These are phyloP conservation scores for Heliconius ethilla DNA, from an alignment of 2,888 invertebrate species.

Conservation along the genomic window DNA sequence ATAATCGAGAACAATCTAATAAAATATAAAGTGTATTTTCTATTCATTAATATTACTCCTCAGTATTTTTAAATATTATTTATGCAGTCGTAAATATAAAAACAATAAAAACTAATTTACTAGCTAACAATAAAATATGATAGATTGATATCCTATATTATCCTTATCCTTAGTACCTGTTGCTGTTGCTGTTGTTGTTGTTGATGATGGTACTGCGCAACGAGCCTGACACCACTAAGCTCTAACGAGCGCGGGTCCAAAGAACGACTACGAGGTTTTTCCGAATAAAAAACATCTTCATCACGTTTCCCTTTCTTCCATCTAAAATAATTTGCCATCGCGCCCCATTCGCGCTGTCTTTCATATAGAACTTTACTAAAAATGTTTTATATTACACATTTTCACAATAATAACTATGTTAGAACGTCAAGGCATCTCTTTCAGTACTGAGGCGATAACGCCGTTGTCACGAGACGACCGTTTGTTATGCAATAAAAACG, in stretches of 20 bases:
- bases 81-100: background rate
- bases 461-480: conserved; percentile 69
- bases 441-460: conserved; percentile 74
- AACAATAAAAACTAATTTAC: conserved; percentile 1
- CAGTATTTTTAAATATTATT: too few species aligned
- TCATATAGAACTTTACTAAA: conserved; percentile 40
- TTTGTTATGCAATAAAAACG: conserved; percentile 67
- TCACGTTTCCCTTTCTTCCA: conserved; percentile 85
- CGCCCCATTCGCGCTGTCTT: conserved; percentile 50
- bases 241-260: conserved; percentile 87
- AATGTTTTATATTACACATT: conserved; percentile 50
- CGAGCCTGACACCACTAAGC: conserved; percentile 84
- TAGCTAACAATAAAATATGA: background rate
- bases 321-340: conserved; percentile 86
- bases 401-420: conserved; percentile 56
- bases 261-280: conserved; percentile 87
- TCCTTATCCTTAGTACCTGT: background rate
- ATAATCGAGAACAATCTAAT: background rate
- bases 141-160: too few species aligned
- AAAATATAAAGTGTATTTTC: background rate
- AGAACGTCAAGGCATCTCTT: conserved; percentile 69
- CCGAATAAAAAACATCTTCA: conserved; percentile 79
- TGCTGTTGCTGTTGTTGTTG: conserved; percentile 56
- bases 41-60: background rate
- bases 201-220: conserved; percentile 77